Evolutionary conservation across 2,888 invertebrate genomes (phyloP).

Genomic region (Ceratothoa steindachneri): DNA sequence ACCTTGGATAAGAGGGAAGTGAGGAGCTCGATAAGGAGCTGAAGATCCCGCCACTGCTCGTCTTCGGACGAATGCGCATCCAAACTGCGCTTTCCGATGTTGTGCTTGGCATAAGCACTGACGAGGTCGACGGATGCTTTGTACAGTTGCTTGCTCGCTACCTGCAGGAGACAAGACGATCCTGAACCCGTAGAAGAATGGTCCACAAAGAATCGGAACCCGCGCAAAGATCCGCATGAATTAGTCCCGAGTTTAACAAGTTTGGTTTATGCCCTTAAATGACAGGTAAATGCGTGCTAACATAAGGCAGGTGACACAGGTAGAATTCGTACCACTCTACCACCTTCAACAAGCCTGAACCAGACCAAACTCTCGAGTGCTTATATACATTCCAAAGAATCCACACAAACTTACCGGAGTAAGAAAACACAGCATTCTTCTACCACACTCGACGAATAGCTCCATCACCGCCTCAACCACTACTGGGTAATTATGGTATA

Average conservation of each 20-base stretch:
- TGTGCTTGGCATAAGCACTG: constrained; percentile 54
- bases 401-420: constrained; percentile 52
- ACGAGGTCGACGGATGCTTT: constrained; percentile 66
- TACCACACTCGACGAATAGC: constrained; percentile 68
- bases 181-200: constrained; percentile 28
- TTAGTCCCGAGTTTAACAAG: no score
- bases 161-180: constrained; percentile 53
- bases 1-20: constrained; percentile 60
- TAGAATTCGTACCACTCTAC: no score
- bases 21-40: constrained; percentile 72
- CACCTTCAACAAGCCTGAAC: no score
- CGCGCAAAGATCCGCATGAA: no score
- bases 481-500: constrained; percentile 74
- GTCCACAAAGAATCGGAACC: no score
- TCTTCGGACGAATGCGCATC: constrained; percentile 57
- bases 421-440: constrained; percentile 65
- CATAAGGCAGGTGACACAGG: no score
- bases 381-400: no score
- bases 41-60: constrained; percentile 71
- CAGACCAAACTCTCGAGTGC: no score
- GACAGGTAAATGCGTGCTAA: no score
- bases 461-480: constrained; percentile 72
- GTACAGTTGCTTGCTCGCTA: constrained; percentile 64
- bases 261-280: no score
- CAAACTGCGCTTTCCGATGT: constrained; percentile 49